phyloP scores from a whole-genome alignment of 1,140 invertebrate genomes.

The Scaptomyza pallida region DNA sequence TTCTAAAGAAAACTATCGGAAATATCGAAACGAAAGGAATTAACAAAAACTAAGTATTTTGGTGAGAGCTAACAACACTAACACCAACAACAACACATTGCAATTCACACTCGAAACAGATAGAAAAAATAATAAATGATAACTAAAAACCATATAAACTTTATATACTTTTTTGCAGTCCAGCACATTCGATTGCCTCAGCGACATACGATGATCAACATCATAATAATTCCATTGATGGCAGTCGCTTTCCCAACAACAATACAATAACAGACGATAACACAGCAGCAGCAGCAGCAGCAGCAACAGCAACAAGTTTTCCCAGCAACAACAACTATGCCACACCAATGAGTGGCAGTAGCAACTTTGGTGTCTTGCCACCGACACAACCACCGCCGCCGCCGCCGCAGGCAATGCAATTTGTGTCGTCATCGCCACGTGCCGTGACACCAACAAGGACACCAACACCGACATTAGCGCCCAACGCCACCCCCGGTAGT shows the following conservation, averaged over 20 bases:
- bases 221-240: slow-evolving; percentile 77
- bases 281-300: slow-evolving; percentile 25
- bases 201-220: slow-evolving; percentile 78
- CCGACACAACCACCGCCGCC: neutral
- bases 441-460: slow-evolving; percentile 72
- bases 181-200: slow-evolving; percentile 79
- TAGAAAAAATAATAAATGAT: too few species aligned
- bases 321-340: slow-evolving; percentile 40
- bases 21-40: too few species aligned
- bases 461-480: slow-evolving; percentile 46
- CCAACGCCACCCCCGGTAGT: slow-evolving; percentile 44
- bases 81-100: too few species aligned
- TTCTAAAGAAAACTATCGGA: too few species aligned
- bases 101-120: too few species aligned
- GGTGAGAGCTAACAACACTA: too few species aligned
- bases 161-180: slow-evolving; percentile 55
- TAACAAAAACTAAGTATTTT: too few species aligned
- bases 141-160: too few species aligned
- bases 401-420: slow-evolving; percentile 53
- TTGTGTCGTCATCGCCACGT: slow-evolving; percentile 65
- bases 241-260: slow-evolving; percentile 73
- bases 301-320: slow-evolving; percentile 48
- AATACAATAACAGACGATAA: too few species aligned
- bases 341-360: slow-evolving; percentile 19
- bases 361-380: slow-evolving; percentile 41